These are phyloP conservation scores for Strix occidentalis DNA, from an alignment of 2,797 vertebrate species.

Conservation along the genomic window DNA sequence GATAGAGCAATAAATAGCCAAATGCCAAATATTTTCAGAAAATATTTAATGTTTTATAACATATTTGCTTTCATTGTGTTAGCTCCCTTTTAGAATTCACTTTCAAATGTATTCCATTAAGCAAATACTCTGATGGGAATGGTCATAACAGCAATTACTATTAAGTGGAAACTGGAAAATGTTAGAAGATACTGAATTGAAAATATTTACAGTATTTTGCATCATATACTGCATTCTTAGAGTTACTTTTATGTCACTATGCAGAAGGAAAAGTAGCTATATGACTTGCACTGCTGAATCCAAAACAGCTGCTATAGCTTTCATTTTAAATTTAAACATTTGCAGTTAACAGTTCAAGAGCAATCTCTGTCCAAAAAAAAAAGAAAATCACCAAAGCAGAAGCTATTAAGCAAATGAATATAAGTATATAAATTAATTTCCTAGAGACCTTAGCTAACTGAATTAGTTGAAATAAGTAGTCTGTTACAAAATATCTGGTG, in stretches of 20 bases:
- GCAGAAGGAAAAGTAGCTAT: background rate
- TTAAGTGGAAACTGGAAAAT: background rate
- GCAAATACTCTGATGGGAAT: background rate
- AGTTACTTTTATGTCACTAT: background rate
- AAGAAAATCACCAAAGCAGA: background rate
- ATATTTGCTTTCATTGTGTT: background rate
- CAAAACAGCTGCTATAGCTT: background rate
- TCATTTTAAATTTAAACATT: background rate
- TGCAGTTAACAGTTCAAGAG: background rate
- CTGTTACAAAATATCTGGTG: background rate
- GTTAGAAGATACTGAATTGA: background rate
- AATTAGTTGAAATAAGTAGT: background rate
- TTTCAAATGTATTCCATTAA: background rate
- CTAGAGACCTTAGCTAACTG: background rate
- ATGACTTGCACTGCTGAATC: background rate
- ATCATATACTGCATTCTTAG: background rate
- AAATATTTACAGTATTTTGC: background rate
- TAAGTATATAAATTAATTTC: background rate
- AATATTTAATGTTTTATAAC: background rate
- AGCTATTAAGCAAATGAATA: background rate
- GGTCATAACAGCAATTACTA: background rate
- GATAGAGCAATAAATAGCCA: background rate
- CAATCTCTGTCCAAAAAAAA: background rate
- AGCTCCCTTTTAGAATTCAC: background rate
- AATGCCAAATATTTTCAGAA: background rate